These are phyloP conservation scores for Phalera bucephala DNA, from an alignment of 2,888 invertebrate genomes.

Conservation along the genomic window DNA sequence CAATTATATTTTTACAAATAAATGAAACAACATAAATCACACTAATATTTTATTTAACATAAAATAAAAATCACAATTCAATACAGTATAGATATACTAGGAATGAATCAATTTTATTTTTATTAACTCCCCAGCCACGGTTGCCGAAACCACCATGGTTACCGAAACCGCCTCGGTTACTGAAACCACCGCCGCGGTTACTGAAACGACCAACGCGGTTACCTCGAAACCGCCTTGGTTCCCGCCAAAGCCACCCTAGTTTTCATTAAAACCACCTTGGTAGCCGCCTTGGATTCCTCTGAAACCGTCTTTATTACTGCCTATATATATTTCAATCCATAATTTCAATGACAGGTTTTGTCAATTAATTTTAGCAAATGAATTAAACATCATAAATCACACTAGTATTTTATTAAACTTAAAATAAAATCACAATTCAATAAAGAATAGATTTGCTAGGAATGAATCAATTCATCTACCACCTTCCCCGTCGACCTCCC, in stretches of 20 bases:
- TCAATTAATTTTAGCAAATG: no score
- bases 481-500: no score
- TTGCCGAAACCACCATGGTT: background rate
- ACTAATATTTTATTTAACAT: no score
- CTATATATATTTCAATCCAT: no score
- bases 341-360: no score
- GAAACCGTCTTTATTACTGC: constrained; percentile 30
- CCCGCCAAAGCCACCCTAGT: constrained; percentile 25
- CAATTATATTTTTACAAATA: no score
- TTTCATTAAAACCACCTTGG: constrained; percentile 31
- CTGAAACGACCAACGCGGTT: constrained; percentile 22
- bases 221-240: constrained; percentile 18
- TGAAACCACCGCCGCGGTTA: constrained; percentile 6
- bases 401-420: no score
- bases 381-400: no score
- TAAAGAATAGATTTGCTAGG: no score
- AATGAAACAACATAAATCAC: no score
- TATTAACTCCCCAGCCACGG: constrained; percentile 2
- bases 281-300: constrained; percentile 29
- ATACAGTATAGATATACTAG: constrained; percentile 5
- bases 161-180: constrained; percentile 8
- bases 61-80: constrained; percentile 7
- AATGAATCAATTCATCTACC: no score
- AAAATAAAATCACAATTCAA: no score
- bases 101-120: constrained; percentile 5